Conservation (phyloP, 2,888 invertebrate species). For the Spisula solida region DNA sequence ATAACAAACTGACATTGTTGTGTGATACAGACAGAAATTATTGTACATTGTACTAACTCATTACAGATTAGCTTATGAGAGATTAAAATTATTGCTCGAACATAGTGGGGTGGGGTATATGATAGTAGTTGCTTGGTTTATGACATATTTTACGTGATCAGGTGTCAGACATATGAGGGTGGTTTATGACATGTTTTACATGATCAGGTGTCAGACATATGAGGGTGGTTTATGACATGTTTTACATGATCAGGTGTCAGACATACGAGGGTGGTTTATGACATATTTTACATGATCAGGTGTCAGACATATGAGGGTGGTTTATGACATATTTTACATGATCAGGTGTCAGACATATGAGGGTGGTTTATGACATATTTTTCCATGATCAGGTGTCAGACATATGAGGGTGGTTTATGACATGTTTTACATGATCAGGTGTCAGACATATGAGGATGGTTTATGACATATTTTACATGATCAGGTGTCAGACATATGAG, state of each 20-base stretch:
- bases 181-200: constrained; percentile 91
- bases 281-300: constrained; percentile 86
- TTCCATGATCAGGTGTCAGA: constrained; percentile 93
- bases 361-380: constrained; percentile 94
- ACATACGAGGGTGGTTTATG: constrained; percentile 99
- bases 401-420: constrained; percentile 99
- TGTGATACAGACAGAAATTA: no score
- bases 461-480: constrained; percentile 89
- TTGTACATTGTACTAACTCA: no score
- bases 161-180: constrained; percentile 99
- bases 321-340: constrained; percentile 89
- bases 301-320: constrained; percentile 99
- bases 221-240: constrained; percentile 96
- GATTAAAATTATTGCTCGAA: no score
- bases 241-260: constrained; percentile 92
- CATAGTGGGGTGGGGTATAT: no score
- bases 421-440: constrained; percentile 88
- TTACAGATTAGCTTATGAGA: not conserved
- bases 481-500: constrained; percentile 98
- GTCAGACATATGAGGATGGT: constrained; percentile 99
- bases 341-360: constrained; percentile 98
- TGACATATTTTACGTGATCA: constrained; percentile 77
- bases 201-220: constrained; percentile 96
- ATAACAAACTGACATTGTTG: no score
- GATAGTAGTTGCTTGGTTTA: no score